Evolutionary conservation across 2,888 invertebrate species (phyloP), one percentile per base, ranked within the genome.

Genomic region (Luperina testacea): DNA sequence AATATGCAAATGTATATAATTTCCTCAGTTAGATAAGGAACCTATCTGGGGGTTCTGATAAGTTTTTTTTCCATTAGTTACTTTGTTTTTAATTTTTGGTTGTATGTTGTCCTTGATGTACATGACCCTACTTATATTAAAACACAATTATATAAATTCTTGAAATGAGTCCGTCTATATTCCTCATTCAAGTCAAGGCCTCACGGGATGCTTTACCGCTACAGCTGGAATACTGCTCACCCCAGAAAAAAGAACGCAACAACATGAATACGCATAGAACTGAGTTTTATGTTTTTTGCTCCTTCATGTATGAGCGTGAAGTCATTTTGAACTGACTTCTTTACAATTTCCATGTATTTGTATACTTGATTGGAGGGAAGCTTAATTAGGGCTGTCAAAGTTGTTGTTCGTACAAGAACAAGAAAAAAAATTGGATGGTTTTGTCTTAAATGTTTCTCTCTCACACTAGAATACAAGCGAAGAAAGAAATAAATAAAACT

Each of bases 321-420:
- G 85, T 67, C 81, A 87, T 87, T 87, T 78, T 75, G 57, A 85
- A 78, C 85, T 45, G 63, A 80, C 61, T 85, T 79, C 78, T 73
- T 72, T 76, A 69, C 71, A 72, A 82, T 80, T 86, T 87, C 85
- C 88, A 85, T 88, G 86, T 82, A 87, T 87, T 87, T 81, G 77
- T 73, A 72, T 81, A 69, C 81, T 77, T 87, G 75, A 87, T 81
- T 81, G 59, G 64, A 73, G 45, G 38, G 48, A 38, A 76, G 15
- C 17, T 69, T 75, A 24, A 77, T 85, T 76, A 85, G 85, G 85
- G 85, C 17, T 86, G 81, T 53, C 84, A 20, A 65, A 63, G 3
- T 2, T 53, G 11, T 51, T 70, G 15, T 17, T 53, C 8, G 32
- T 1, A 38, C 5, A 20, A 0, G 5, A 11, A 11, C 1, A 11